Base-by-base conservation (phyloP, 1,140 invertebrate genomes). In the Drosophila nebulosa region DNA sequence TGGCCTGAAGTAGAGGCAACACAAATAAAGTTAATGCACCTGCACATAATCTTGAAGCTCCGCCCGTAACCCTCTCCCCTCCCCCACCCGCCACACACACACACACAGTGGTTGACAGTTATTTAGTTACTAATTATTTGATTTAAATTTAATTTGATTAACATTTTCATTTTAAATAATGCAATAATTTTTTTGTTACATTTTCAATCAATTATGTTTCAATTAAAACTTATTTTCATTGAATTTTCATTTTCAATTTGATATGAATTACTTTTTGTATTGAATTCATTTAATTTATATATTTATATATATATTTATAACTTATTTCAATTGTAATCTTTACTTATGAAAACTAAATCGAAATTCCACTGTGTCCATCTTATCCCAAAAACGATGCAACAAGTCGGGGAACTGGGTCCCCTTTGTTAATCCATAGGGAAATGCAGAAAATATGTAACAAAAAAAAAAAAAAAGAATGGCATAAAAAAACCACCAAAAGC, bases 1-100 rank as follows among this genome's bases (percentile, higher is more conserved):
- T 46, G 9, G 39, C 18, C 39, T 64, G 69, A 85, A 65, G 52
- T 69, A 66, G 73, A 73, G 57, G 64, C 73, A 85, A 70, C 67
- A 70, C 68, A 84, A 84, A 86, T 77, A 74, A 75, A 77, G 76
- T 84, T 68, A 86, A 84, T 84, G 68, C 80, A 85, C 59, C 65
- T 61, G 68, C 39, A 46, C 18, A 46, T 16, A 21, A 16, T 21
- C 39, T 46, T 46, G 18, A 16, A 10, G 14, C 16, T 30, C n/a
- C n/a, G n/a, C n/a, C n/a, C n/a, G n/a, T n/a, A n/a, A 26, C 4
- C 24, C 24, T 4, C 24, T 9, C 27, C 27, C 27, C 27, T 9
- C 2, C 27, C 1, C 7, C 27, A 1, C 26, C 5, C 26, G 5
- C 0, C 39, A 21, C 9, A 21, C 18, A 46, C 39, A 46, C 39